Percentiles rank a stretch among this genome's conserved stretches.
Evolutionary conservation across 2,888 invertebrate genomes (phyloP).

Genomic region (Galerucella calmariensis): DNA sequence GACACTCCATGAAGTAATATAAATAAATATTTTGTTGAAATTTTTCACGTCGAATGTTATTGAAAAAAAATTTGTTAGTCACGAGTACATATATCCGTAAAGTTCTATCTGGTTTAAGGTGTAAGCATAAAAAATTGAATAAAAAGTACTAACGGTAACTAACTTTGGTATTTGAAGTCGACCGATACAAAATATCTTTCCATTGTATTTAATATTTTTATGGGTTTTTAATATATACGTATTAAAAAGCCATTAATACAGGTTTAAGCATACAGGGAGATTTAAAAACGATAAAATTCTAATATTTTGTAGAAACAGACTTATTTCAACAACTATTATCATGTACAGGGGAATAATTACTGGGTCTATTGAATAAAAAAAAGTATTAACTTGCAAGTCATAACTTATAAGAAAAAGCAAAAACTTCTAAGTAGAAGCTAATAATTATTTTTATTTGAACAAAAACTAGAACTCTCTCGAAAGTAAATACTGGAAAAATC

Average conservation of each 20-base stretch:
- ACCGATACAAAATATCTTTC: constrained; percentile 7
- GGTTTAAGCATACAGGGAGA: neutral
- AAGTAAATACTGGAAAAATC: no score
- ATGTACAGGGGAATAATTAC: no score
- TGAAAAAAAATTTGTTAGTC: constrained; percentile 17
- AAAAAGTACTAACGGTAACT: neutral
- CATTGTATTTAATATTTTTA: constrained; percentile 19
- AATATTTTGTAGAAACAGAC: no score
- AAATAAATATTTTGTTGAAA: neutral
- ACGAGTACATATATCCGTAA: neutral
- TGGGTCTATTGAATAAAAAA: no score
- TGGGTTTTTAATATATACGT: constrained; percentile 12
- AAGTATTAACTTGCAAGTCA: no score
- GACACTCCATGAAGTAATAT: neutral
- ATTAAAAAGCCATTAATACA: constrained; percentile 7
- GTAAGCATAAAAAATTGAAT: constrained; percentile 7
- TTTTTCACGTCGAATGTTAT: constrained; percentile 18
- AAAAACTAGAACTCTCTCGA: no score
- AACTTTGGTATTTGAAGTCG: neutral
- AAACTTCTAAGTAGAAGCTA: no score
- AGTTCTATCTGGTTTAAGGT: neutral
- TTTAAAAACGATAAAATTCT: neutral
- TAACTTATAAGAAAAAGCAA: no score
- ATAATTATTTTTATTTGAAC: no score
- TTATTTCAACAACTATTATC: no score